phyloP scores from a whole-genome alignment of 1,140 invertebrate species.

The Helicoverpa armigera region DNA sequence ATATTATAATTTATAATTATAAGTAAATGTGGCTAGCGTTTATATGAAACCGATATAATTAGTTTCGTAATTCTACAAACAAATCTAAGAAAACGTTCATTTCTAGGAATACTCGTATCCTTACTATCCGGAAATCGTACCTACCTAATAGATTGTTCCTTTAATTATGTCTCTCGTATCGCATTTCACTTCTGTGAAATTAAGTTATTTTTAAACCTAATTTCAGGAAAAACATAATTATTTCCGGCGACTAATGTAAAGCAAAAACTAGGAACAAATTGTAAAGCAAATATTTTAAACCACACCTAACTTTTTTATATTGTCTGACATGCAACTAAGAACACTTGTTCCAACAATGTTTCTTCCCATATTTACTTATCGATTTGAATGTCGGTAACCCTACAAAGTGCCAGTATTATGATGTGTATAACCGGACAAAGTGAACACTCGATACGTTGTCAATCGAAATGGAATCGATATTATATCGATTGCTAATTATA shows the following conservation, averaged over 20 bases:
- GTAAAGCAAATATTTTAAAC: too few species aligned
- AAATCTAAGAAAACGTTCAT: not conserved
- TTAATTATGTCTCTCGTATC: not conserved
- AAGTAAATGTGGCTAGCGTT: too few species aligned
- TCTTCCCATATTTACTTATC: not conserved
- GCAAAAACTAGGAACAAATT: too few species aligned
- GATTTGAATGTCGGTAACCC: not conserved
- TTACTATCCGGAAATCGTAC: not conserved
- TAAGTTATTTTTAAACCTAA: not conserved
- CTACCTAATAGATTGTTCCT: too few species aligned
- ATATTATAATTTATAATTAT: too few species aligned
- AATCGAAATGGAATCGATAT: slow-evolving; percentile 64
- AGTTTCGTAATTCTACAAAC: too few species aligned
- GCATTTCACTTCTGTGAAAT: not conserved
- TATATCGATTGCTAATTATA: slow-evolving; percentile 70
- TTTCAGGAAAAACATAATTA: not conserved
- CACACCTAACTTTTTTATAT: too few species aligned
- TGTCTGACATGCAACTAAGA: not conserved
- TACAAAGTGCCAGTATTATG: slow-evolving; percentile 35
- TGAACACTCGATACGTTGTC: slow-evolving; percentile 68
- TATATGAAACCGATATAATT: too few species aligned
- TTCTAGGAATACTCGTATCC: not conserved
- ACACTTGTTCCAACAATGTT: not conserved
- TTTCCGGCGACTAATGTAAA: too few species aligned
- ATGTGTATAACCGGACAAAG: not conserved